phyloP scores from a whole-genome alignment of 2,888 invertebrate species.

The Melikaiella ostensackeni region DNA sequence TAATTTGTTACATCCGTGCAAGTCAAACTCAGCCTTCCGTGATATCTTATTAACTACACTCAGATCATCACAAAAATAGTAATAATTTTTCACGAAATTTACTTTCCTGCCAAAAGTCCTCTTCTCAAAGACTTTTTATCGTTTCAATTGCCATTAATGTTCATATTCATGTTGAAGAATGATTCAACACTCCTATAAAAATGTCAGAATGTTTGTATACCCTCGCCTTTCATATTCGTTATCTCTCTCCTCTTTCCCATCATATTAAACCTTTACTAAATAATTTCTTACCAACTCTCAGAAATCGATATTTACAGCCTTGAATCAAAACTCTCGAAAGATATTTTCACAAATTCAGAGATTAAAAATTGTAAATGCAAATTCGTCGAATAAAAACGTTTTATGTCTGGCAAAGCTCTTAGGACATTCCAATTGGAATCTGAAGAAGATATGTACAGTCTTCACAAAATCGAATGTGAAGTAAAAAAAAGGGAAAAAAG shows the following conservation, averaged over 20 bases:
- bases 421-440: constrained; percentile 8
- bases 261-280: not conserved
- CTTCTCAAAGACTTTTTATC: too few species aligned
- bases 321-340: constrained; percentile 24
- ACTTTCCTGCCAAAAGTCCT: too few species aligned
- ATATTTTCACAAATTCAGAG: constrained; percentile 21
- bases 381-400: constrained; percentile 13
- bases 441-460: constrained; percentile 21
- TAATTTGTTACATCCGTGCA: too few species aligned
- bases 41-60: too few species aligned
- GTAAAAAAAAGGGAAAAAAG: constrained; percentile 20
- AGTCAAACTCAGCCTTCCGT: too few species aligned
- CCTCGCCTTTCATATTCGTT: not conserved
- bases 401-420: not conserved
- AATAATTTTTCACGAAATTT: too few species aligned
- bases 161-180: not conserved
- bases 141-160: too few species aligned
- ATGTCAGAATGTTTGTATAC: not conserved
- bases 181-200: not conserved
- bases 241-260: not conserved
- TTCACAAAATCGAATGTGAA: constrained; percentile 14
- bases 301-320: not conserved
- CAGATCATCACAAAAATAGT: too few species aligned
- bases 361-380: constrained; percentile 33
- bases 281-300: not conserved